Evolutionary conservation across 1,140 invertebrate genomes (phyloP).

Genomic region (Triops cancriformis): DNA sequence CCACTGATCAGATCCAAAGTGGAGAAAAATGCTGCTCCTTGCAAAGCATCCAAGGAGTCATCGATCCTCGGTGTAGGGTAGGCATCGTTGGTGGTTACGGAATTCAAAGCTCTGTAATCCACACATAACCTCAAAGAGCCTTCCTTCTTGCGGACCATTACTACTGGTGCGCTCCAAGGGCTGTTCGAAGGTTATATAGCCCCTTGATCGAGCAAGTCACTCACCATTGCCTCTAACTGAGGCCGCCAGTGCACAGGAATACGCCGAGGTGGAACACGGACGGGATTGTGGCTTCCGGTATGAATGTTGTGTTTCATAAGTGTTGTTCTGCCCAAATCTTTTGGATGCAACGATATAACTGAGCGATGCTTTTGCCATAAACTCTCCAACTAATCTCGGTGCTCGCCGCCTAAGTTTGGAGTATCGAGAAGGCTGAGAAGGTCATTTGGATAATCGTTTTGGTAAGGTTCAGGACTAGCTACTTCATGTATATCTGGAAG

Average conservation of each 20-base stretch:
- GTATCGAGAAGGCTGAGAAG: background rate
- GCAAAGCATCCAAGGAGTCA: constrained; percentile 40
- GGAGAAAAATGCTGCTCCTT: constrained; percentile 39
- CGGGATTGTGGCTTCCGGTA: too few species aligned
- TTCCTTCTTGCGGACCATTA: constrained; percentile 47
- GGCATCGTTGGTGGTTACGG: constrained; percentile 34
- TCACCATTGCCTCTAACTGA: background rate
- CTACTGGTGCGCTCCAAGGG: constrained; percentile 42
- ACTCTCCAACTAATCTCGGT: background rate
- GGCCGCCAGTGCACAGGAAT: too few species aligned
- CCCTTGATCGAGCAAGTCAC: constrained; percentile 32
- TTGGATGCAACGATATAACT: too few species aligned
- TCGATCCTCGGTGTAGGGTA: constrained; percentile 48
- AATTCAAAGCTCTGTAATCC: constrained; percentile 44
- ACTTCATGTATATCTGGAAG: background rate
- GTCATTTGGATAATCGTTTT: background rate
- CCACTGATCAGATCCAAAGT: constrained; percentile 44
- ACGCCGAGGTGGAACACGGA: too few species aligned
- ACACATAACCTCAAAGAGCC: constrained; percentile 42
- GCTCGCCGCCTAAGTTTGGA: background rate
- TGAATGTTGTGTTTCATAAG: too few species aligned
- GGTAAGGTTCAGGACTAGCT: background rate
- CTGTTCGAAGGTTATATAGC: constrained; percentile 44
- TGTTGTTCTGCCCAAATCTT: too few species aligned
- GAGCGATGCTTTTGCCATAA: too few species aligned